Base-by-base conservation (phyloP, 2,888 invertebrate species). In the Adelognathus sp. region DNA sequence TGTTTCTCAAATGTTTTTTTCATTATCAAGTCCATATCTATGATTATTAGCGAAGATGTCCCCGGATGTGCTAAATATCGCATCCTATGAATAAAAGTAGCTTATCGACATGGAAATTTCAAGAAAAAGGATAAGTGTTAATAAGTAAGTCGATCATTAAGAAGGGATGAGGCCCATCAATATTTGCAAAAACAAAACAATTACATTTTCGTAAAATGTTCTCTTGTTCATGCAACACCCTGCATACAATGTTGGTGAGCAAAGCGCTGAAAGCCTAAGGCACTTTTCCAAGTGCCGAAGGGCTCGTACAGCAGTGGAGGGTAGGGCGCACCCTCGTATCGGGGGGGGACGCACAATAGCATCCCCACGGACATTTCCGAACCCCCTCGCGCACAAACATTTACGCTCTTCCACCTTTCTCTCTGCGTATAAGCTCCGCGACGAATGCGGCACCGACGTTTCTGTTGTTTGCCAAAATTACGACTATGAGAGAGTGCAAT, bases 401-500 rank as follows among this genome's bases (percentile, higher is more conserved):
- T 70, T 74, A 78, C 64, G 74, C 69, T 44, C 27, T 58, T 18
- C 29, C n/a, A n/a, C n/a, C n/a, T n/a, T n/a, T 18, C 33, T 56
- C 41, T 27, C 61, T 24, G 31, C 29, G 41, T 50, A 52, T 21
- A 27, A 36, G 64, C 60, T 27, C 39, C 21, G 16, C 73, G 56
- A 60, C 70, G 58, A 74, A 70, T 66, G 24, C n/a, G 56, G 70
- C 52, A 54, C 69, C 41, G 52, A 60, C 60, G 70, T 75, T 79
- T 75, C 71, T 52, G 75, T 75, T 79, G 78, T 79, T 79, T 71
- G 78, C 63, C 75, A 66, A 79, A 79, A 79, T 79, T 79, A 75
- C 70, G 60, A 66, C 14, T n/a, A n/a, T n/a, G 46, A 27, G 63
- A 24, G 52, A 39, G 63, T 58, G 63, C 71, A 66, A 44, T 58